Base-by-base conservation (phyloP, 2,113 vertebrate species). In the Synchiropus splendidus region DNA sequence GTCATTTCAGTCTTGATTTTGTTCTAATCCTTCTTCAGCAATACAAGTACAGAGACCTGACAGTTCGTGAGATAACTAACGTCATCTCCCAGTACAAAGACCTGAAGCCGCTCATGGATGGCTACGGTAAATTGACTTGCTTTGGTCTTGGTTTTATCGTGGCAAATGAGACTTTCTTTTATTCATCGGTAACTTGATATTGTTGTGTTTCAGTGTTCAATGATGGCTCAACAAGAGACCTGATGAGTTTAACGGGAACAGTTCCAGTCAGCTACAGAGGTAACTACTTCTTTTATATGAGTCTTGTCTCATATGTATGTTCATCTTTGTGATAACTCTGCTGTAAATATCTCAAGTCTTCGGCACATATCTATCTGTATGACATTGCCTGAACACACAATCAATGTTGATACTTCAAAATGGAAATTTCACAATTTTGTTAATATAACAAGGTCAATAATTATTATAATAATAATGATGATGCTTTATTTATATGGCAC, bases 21-120 rank as follows among this genome's bases (percentile, higher is more conserved):
- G n/a, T n/a, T n/a, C n/a, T n/a, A n/a, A n/a, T 59, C 65, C 49
- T 80, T 75, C 2, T 77, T 64, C 73, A 92, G 80, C 84, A 97
- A 91, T 99, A 99, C 74, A 97, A 97, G 68, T 97, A 98, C 56
- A 90, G 89, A 84, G 95, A 98, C 70, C 67, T 99, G 54, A 92
- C 92, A 34, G 88, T 97, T 49, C 90, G 90, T 36, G 94, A 99
- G 74, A 95, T 93, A 31, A 83, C 85, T 56, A 92, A 82, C 51
- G 92, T 98, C 67, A 92, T 91, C 69, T 81, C 85, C 35, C 86
- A 90, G 17, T 99, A 99, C 82, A 97, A 97, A 83, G 95, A 99
- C 72, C 86, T 99, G 74, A 99, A 95, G 70, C 94, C 95, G 18
- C 77, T 95, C 33, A 89, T 94, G 89, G 94, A 98, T 79, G 86